Percentiles rank a stretch among this genome's conserved stretches.
These are phyloP conservation scores for Flexamia atlantica DNA, from an alignment of 2,888 invertebrate genomes.

Conservation along the genomic window DNA sequence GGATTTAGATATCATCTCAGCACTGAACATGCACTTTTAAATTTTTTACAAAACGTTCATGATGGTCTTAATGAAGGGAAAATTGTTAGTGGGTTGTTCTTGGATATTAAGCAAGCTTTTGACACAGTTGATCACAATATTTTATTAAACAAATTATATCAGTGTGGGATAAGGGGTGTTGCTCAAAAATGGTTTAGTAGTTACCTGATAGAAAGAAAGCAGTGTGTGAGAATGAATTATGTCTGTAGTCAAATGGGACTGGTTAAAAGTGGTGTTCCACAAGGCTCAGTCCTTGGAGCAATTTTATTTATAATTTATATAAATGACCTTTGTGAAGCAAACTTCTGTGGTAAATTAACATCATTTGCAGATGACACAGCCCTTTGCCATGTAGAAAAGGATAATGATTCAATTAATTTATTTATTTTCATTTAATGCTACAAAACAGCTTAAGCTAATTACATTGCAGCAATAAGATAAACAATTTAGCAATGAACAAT, in stretches of 20 bases:
- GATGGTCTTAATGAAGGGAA: neutral
- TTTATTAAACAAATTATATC: slow-evolving; percentile 24
- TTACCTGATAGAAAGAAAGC: slow-evolving; percentile 61
- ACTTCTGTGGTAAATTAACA: slow-evolving; percentile 49
- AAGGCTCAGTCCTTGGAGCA: slow-evolving; percentile 63
- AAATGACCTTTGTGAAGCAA: neutral
- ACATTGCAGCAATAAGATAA: too few species aligned
- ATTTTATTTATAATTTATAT: slow-evolving; percentile 62
- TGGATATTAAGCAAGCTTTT: slow-evolving; percentile 48
- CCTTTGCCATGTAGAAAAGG: neutral
- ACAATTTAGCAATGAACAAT: neutral
- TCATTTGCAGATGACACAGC: slow-evolving; percentile 56
- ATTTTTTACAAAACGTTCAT: neutral
- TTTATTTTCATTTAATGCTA: too few species aligned
- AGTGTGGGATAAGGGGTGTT: slow-evolving; percentile 61
- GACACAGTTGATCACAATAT: slow-evolving; percentile 39
- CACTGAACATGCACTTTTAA: slow-evolving; percentile 17
- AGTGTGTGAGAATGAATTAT: too few species aligned
- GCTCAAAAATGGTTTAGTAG: slow-evolving; percentile 55
- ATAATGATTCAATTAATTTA: neutral
- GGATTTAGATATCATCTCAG: neutral
- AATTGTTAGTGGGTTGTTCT: slow-evolving; percentile 8
- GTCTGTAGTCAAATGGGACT: too few species aligned
- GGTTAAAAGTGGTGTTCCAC: slow-evolving; percentile 62
- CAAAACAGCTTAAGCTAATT: too few species aligned